Base-by-base conservation (phyloP, 2,113 vertebrate species). In the Piliocolobus tephrosceles region DNA sequence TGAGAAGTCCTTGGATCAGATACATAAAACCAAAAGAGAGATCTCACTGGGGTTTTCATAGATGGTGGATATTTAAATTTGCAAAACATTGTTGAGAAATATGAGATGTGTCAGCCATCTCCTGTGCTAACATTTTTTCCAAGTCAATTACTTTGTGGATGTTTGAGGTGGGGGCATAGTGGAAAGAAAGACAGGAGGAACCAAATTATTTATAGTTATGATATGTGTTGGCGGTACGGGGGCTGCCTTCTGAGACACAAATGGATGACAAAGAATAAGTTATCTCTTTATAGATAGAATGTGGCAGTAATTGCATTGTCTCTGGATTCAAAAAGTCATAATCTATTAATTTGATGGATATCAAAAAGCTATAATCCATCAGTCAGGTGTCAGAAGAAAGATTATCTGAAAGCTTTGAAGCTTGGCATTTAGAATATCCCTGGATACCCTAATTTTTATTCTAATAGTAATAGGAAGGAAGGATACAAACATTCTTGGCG, bases 271-370 rank as follows among this genome's bases (percentile, higher is more conserved):
- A 95, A 97, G 96, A 97, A 97, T 96, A 96, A 97, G 81, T 95
- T 94, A 91, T 92, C 94, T 96, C 95, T 95, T 98, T 94, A 87
- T 85, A 97, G 94, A 83, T 91, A 89, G 97, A 91, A 95, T 14
- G 79, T 96, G 96, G 94, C 78, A 97, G 95, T 97, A 97, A 97
- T 97, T 96, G 97, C 79, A 32, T 95, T 92, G 85, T 84, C 95
- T 95, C 90, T 97, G 95, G 88, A 90, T 98, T 97, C n/a, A 94
- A 79, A 95, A 97, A 97, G 92, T 97, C 95, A 97, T 96, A 98
- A 97, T 98, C 97, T 97, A 96, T 96, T 98, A 97, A 98, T 98
- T 95, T 96, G 96, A 97, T 97, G 97, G 95, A 94, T 98, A 95
- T 97, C 88, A 96, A 97, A 97, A 97, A 97, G 92, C 82, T 88